phyloP scores from a whole-genome alignment of 2,888 invertebrate genomes.

The Tachina lurida region DNA sequence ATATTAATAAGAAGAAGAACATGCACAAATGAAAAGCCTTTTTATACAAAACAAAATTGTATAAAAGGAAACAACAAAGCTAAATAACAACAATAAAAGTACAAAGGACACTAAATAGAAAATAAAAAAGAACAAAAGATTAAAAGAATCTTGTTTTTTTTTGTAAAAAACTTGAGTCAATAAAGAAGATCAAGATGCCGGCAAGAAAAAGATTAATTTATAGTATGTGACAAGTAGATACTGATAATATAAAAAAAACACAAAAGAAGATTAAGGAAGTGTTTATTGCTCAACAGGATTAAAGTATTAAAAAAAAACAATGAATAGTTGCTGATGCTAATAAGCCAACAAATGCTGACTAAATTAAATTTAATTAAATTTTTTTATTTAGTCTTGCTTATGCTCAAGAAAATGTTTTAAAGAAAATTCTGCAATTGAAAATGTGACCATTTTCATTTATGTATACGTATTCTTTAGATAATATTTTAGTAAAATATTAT shows the following conservation, averaged over 20 bases:
- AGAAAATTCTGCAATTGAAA: background rate
- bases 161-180: slow-evolving; percentile 3
- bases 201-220: slow-evolving; percentile 2
- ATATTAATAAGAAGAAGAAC: slow-evolving; percentile 72
- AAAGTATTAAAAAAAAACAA: slow-evolving; percentile 13
- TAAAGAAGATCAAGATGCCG: slow-evolving; percentile 19
- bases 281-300: slow-evolving; percentile 53
- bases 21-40: background rate
- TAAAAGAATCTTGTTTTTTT: background rate
- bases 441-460: slow-evolving; percentile 56
- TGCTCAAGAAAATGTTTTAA: background rate
- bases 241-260: background rate
- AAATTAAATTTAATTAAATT: background rate
- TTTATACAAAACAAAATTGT: background rate
- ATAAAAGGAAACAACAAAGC: slow-evolving; percentile 48
- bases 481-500: slow-evolving; percentile 46
- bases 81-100: slow-evolving; percentile 25
- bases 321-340: no score
- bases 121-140: slow-evolving; percentile 18
- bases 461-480: no score
- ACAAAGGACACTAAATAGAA: slow-evolving; percentile 37
- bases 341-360: background rate
- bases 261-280: slow-evolving; percentile 41
- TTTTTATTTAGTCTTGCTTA: background rate
- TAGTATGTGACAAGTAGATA: slow-evolving; percentile 20